Evolutionary conservation across 2,888 invertebrate genomes (phyloP), one percentile per base, ranked within the genome.

Genomic region (Pyrgus malvae): DNA sequence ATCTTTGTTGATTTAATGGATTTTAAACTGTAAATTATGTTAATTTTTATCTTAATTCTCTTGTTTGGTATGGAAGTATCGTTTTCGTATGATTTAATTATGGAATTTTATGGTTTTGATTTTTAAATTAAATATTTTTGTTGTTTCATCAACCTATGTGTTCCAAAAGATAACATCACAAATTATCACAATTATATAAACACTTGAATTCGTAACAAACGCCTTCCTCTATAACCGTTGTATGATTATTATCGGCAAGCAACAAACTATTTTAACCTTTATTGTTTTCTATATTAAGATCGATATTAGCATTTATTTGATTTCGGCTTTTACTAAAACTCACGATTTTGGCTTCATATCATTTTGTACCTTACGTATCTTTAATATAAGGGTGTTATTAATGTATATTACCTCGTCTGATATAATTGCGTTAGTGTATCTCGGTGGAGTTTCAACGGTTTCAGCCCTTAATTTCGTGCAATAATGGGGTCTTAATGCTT

Each of bases 281-380:
- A 31, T 33, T 11, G 8, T 2, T 33, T 50, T 14, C 3, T n/a
- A 14, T 45, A 19, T 11, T 38, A 38, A 29, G 48, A 21, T 38
- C 7, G 41, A 16, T 41, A 37, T 41, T 31, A 49, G 38, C 49
- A 40, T 49, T 40, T 40, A 40, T 14, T 40, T 40, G 29, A 37
- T 48, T 46, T 40, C n/a, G 49, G 40, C 40, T 31, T 46, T 46
- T 48, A 37, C 19, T 48, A 38, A 48, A 19, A 38, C 48, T 38
- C 38, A 38, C 38, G 38, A 19, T 38, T 38, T 38, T 35, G 16
- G 35, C 35, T 35, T 46, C 35, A 21, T 45, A 21, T 33, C 9
- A 46, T 14, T 45, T 35, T 46, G 33, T 35, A 46, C 46, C 46
- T 23, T 46, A 46, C n/a, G 35, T 14, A 29, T 14, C 35, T 23